A percentile compares a stretch with the other conserved stretches of the same genome.
Evolutionary conservation across 2,797 vertebrate species (phyloP).

Genomic region (Mormyrops attenuatus): DNA sequence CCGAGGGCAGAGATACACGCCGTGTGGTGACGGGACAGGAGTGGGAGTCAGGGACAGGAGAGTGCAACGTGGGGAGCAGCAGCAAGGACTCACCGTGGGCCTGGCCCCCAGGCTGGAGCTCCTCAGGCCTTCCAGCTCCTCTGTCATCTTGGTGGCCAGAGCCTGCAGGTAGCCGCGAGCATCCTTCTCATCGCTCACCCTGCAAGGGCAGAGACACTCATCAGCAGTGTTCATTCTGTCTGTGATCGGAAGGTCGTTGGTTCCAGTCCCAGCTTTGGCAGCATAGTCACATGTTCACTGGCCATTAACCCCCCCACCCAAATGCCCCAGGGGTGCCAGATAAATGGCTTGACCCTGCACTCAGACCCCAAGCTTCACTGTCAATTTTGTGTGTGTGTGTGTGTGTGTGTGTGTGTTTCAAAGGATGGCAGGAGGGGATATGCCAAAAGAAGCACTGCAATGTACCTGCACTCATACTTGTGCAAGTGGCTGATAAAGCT

Average conservation of each 20-base stretch:
- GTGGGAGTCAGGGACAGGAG: not conserved
- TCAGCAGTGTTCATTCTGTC: not conserved
- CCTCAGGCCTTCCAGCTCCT: slow-evolving; percentile 89
- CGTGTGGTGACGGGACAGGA: not conserved
- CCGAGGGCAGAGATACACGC: not conserved
- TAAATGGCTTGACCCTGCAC: not conserved
- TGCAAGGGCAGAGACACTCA: slow-evolving; percentile 38
- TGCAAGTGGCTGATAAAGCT: not conserved
- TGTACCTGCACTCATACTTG: not conserved
- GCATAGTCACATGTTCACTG: not conserved
- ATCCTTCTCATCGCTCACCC: slow-evolving; percentile 98
- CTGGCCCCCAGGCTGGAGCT: slow-evolving; percentile 90
- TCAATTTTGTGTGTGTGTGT: not conserved
- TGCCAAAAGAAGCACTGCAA: not conserved
- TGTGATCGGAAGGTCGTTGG: not conserved
- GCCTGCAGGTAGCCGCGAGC: slow-evolving; percentile 95
- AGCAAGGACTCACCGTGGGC: slow-evolving; percentile 72
- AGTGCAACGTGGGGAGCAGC: not conserved
- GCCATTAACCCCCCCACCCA: not conserved
- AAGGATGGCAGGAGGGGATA: not conserved
- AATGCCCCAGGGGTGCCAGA: not conserved
- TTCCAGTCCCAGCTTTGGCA: not conserved
- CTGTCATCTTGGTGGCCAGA: slow-evolving; percentile 96
- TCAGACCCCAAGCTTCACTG: not conserved
- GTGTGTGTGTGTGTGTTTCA: not conserved